phyloP scores from a whole-genome alignment of 2,888 invertebrate genomes.

The Emmelina monodactyla region DNA sequence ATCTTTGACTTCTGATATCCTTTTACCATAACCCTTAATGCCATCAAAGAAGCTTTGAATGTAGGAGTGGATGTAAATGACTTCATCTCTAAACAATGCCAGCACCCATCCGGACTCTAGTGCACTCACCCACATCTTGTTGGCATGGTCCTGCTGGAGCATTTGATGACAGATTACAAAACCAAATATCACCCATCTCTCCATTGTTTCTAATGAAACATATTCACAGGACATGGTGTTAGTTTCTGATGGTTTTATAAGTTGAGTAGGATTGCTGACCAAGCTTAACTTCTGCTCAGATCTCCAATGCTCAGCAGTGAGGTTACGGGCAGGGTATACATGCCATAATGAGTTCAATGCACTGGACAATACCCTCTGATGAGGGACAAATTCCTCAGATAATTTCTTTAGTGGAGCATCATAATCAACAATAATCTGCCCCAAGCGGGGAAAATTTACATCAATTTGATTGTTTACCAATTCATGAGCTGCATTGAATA shows the following conservation, averaged over 20 bases:
- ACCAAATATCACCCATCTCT: slow-evolving; percentile 97
- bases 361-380: slow-evolving; percentile 84
- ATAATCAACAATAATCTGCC: slow-evolving; percentile 98
- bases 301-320: slow-evolving; percentile 93
- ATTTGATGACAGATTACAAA: slow-evolving; percentile 90
- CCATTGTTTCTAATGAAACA: slow-evolving; percentile 92
- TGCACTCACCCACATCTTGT: slow-evolving; percentile 90
- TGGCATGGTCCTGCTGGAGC: slow-evolving; percentile 83
- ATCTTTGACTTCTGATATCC: slow-evolving; percentile 95
- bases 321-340: slow-evolving; percentile 88
- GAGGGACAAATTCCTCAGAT: slow-evolving; percentile 96
- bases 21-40: slow-evolving; percentile 92
- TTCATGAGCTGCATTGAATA: slow-evolving; percentile 98
- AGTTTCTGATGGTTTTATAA: slow-evolving; percentile 92
- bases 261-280: slow-evolving; percentile 92
- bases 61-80: slow-evolving; percentile 93
- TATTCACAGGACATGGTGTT: slow-evolving; percentile 98
- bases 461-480: slow-evolving; percentile 91
- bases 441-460: slow-evolving; percentile 92
- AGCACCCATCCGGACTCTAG: slow-evolving; percentile 94
- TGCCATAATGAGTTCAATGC: slow-evolving; percentile 88
- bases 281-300: slow-evolving; percentile 92
- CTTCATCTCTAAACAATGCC: slow-evolving; percentile 95
- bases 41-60: slow-evolving; percentile 93
- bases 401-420: slow-evolving; percentile 94